A percentile compares a stretch with the other conserved stretches of the same genome.
Conservation (phyloP, 2,113 vertebrate genomes). For the Podarcis cretensis region DNA sequence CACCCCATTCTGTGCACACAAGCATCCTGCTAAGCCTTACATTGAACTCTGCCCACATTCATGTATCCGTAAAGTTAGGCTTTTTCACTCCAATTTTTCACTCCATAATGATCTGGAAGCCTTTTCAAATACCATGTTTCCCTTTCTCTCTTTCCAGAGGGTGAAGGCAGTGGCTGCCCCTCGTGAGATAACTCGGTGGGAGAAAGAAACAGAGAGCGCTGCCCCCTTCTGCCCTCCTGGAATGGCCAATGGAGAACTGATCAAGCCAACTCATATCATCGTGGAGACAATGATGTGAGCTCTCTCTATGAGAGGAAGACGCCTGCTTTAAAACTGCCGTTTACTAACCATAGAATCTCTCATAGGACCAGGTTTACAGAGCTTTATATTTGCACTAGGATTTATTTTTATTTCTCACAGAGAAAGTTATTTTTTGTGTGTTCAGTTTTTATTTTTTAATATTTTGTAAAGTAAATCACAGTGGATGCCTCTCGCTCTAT, state of each 20-base stretch:
- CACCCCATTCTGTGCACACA: too few relatives aligned
- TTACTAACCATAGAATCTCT: conserved; percentile 91
- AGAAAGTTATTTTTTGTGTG: conserved; percentile 79
- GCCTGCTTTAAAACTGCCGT: conserved; percentile 84
- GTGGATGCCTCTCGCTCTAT: conserved; percentile 63
- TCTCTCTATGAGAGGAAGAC: conserved; percentile 85
- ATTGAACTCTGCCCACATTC: neutral
- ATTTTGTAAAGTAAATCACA: conserved; percentile 78
- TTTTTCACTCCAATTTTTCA: neutral
- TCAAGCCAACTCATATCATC: conserved; percentile 93
- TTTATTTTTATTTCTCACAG: conserved; percentile 84
- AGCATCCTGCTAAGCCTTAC: neutral
- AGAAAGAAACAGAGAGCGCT: conserved; percentile 74
- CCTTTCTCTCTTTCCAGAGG: conserved; percentile 76
- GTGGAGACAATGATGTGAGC: conserved; percentile 99
- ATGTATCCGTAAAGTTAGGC: too few relatives aligned
- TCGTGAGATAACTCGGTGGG: conserved; percentile 82
- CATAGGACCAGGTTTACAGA: conserved; percentile 95
- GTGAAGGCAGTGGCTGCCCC: conserved; percentile 93
- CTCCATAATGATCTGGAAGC: neutral
- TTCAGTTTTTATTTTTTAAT: conserved; percentile 57
- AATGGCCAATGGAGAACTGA: conserved; percentile 80
- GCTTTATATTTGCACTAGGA: conserved; percentile 90
- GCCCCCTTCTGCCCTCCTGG: conserved; percentile 76
- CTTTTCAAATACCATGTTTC: neutral